Base-by-base conservation (phyloP, 2,797 vertebrate genomes). In the Lutjanus campechanus region DNA sequence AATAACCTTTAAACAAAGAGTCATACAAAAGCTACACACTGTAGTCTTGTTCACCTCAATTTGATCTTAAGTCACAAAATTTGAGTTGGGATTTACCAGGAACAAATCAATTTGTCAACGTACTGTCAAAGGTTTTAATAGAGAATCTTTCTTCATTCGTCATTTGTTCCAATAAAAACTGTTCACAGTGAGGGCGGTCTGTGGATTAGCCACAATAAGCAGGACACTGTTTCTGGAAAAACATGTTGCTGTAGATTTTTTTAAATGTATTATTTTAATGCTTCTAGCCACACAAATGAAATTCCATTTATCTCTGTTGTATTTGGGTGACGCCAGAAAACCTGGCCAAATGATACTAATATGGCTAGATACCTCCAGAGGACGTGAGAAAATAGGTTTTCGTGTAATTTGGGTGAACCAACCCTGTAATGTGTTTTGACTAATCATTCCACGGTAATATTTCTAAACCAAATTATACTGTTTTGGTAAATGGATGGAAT, bases 281-380 rank as follows among this genome's bases (percentile, higher is more conserved):
- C 44, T 71, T 11, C n/a, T 43, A 77, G 54, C 56, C n/a, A 50
- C 66, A 22, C 56, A 71, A 43, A 66, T 71, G 10, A 22, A 55
- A 66, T 81, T 66, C 25, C 60, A 74, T 50, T 70, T 1, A 67
- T 55, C 41, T 61, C 61, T 55, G 29, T 40, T 63, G 58, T 61
- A 49, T 76, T 56, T 73, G 17, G 51, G 36, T 71, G 73, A 36
- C n/a, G 59, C 73, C 72, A 72, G 63, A 73, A 69, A 73, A 79
- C 29, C 12, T 70, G n/a, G 62, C 46, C 17, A 71, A 68, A 67
- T 72, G 17, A 46, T 51, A 66, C 62, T 16, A 10, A 51, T 47
- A 40, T 54, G 22, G 19, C 54, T 63, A n/a, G 17, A 60, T 59
- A 68, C 19, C 55, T 54, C 46, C 4, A 51, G 61, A 70, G 64